A percentile compares a stretch with the other conserved stretches of the same genome.
Evolutionary conservation across 2,797 vertebrate species (phyloP).

Genomic region (Kryptolebias ocellatus): DNA sequence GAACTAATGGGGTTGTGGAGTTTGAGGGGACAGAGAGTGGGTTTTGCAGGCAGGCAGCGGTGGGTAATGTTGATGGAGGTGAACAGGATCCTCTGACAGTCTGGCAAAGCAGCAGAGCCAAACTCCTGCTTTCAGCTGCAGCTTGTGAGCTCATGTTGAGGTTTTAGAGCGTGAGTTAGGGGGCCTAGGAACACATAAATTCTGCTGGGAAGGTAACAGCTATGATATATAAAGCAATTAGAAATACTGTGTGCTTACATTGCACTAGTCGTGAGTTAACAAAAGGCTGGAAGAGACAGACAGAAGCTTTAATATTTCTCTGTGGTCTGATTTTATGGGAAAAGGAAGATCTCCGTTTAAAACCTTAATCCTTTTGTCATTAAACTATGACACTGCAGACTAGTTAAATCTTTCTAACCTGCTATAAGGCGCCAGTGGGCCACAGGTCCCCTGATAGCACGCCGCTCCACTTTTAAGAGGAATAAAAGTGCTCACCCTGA

Average conservation of each 20-base stretch:
- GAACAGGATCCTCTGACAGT: constrained; percentile 74
- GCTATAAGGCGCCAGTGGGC: constrained; percentile 68
- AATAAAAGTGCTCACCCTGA: constrained; percentile 80
- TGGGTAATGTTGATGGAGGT: constrained; percentile 74
- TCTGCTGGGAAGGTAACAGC: constrained; percentile 79
- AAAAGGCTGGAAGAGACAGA: constrained; percentile 38
- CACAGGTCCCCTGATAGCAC: constrained; percentile 68
- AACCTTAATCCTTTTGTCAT: constrained; percentile 55
- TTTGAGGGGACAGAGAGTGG: constrained; percentile 72
- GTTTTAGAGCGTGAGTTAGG: constrained; percentile 51
- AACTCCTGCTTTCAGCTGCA: constrained; percentile 82
- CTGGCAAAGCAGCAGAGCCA: constrained; percentile 70
- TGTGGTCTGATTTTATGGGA: constrained; percentile 43
- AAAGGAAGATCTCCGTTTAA: constrained; percentile 48
- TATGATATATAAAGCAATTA: constrained; percentile 84
- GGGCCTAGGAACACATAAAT: constrained; percentile 74
- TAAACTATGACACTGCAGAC: constrained; percentile 65
- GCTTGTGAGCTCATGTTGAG: constrained; percentile 81
- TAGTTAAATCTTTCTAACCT: constrained; percentile 66
- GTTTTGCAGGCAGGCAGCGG: constrained; percentile 66
- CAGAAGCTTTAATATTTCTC: constrained; percentile 46
- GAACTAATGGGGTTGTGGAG: constrained; percentile 80
- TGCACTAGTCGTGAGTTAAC: constrained; percentile 9
- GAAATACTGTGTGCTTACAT: constrained; percentile 66
- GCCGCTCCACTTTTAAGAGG: constrained; percentile 74